Evolutionary conservation across 2,113 vertebrate species (phyloP).

Genomic region (Hippopotamus amphibius): DNA sequence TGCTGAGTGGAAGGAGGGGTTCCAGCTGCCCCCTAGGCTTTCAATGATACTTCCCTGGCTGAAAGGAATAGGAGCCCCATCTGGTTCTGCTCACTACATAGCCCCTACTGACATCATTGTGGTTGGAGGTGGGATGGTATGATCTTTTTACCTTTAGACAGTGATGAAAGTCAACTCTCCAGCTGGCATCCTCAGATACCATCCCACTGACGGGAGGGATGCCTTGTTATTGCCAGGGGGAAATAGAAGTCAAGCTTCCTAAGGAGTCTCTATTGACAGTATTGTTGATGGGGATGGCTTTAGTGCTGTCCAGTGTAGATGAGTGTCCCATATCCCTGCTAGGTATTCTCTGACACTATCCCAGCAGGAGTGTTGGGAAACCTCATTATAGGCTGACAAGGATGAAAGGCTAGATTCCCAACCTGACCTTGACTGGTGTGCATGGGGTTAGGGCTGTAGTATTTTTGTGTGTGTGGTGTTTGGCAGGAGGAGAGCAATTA

Average conservation of each 20-base stretch:
- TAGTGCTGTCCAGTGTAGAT: background rate
- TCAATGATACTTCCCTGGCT: background rate
- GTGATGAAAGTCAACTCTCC: background rate
- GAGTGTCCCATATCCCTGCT: background rate
- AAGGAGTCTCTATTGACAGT: background rate
- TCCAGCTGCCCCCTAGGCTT: background rate
- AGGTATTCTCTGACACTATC: background rate
- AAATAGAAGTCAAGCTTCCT: background rate
- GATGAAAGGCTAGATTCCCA: background rate
- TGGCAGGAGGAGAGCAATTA: background rate
- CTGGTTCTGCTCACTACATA: background rate
- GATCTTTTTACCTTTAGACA: background rate
- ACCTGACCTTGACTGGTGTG: background rate
- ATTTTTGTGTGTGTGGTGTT: background rate
- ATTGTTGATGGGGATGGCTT: background rate
- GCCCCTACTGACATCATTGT: background rate
- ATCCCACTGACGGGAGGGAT: background rate
- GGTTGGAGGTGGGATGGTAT: background rate
- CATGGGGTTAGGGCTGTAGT: background rate
- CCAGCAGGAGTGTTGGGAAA: rapidly evolving
- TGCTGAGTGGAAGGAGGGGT: background rate
- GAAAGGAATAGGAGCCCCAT: background rate
- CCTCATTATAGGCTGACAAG: background rate
- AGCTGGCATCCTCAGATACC: background rate
- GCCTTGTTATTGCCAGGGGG: background rate